These are phyloP conservation scores for Muraenolepis orangiensis DNA, from an alignment of 2,797 vertebrate species.

Conservation along the genomic window DNA sequence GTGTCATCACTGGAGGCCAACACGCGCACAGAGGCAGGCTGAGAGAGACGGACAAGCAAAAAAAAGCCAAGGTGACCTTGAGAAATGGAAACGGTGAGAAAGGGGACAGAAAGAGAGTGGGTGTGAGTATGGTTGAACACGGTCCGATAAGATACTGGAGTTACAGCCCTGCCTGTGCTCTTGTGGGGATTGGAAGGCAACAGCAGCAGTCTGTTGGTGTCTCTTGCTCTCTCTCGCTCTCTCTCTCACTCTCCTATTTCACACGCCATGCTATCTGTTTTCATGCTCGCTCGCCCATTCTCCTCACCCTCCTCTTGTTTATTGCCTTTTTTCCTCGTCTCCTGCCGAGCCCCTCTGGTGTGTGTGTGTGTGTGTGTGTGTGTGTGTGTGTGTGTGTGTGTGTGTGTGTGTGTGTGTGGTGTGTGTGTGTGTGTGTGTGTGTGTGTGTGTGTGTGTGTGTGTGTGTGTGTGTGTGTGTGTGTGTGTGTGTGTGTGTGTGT, in stretches of 20 bases:
- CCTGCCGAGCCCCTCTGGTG: constrained; percentile 4
- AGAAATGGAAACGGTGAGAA: constrained; percentile 26
- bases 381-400: constrained; percentile 20
- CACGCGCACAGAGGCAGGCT: neutral
- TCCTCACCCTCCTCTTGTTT: constrained; percentile 1
- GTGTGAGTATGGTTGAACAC: constrained; percentile 36
- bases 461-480: constrained; percentile 3
- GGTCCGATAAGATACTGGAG: constrained; percentile 55
- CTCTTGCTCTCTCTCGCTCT: neutral
- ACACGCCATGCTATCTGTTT: constrained; percentile 31
- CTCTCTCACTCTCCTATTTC: constrained; percentile 30
- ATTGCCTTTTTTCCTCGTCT: constrained; percentile 25
- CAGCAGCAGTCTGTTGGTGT: constrained; percentile 7
- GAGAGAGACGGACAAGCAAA: constrained; percentile 10
- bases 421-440: constrained; percentile 25
- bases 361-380: constrained; percentile 3
- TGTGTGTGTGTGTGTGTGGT: constrained; percentile 31
- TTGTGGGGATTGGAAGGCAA: constrained; percentile 17
- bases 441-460: constrained; percentile 26
- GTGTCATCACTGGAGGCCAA: constrained; percentile 59
- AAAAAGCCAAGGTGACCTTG: constrained; percentile 70
- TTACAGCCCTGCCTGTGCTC: constrained; percentile 39
- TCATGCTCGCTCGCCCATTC: constrained; percentile 22
- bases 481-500: constrained; percentile 21
- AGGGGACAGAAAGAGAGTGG: constrained; percentile 30